Conservation (phyloP, 1,140 invertebrate genomes). For the Hylaeus volcanicus region DNA sequence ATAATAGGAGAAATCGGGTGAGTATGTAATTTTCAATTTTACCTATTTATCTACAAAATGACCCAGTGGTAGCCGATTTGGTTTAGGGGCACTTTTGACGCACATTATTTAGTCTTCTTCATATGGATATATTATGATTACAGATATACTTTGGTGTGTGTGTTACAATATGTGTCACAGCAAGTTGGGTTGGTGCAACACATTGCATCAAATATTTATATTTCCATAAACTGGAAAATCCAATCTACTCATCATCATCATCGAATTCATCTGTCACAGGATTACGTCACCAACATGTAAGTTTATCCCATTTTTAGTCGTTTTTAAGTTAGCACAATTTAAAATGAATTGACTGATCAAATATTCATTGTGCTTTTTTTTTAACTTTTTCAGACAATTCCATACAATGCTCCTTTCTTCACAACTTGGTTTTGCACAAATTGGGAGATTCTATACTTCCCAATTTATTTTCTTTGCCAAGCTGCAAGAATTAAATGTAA, state of each 20-base stretch:
- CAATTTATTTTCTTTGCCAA: slow-evolving; percentile 90
- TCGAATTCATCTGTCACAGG: slow-evolving; percentile 75
- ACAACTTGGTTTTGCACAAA: slow-evolving; percentile 97
- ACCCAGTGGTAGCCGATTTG: too few species aligned
- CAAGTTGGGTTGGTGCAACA: slow-evolving; percentile 93
- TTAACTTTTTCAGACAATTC: slow-evolving; percentile 75
- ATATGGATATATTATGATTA: slow-evolving; percentile 63
- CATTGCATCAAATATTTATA: slow-evolving; percentile 94
- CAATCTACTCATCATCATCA: slow-evolving; percentile 67
- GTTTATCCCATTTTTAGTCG: background rate
- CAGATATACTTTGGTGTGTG: slow-evolving; percentile 93
- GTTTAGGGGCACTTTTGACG: too few species aligned
- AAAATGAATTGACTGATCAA: background rate
- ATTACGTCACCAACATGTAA: slow-evolving; percentile 79
- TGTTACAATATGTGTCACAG: slow-evolving; percentile 90
- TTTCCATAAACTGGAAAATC: slow-evolving; percentile 79
- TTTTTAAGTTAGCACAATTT: background rate
- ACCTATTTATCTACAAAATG: too few species aligned
- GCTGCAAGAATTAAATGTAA: slow-evolving; percentile 87
- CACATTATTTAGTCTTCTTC: background rate
- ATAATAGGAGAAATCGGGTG: too few species aligned
- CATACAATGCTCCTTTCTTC: slow-evolving; percentile 94
- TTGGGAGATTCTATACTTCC: slow-evolving; percentile 95
- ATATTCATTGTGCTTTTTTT: background rate
- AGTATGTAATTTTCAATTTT: too few species aligned